These are phyloP conservation scores for Pogona vitticeps DNA, from an alignment of 2,113 vertebrate genomes.

Conservation along the genomic window DNA sequence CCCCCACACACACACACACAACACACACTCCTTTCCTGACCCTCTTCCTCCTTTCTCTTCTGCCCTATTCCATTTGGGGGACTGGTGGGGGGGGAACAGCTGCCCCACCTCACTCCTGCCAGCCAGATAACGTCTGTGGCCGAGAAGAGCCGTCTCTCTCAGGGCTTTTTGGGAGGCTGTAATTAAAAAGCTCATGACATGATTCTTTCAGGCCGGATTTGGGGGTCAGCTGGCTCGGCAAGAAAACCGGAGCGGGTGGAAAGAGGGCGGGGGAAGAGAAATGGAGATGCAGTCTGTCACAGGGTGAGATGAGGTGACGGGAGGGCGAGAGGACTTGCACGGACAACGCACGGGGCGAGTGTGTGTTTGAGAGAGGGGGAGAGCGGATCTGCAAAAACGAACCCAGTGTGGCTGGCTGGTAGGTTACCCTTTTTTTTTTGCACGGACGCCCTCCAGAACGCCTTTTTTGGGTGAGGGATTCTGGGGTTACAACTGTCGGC, in stretches of 20 bases:
- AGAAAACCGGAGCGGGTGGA: neutral
- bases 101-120: neutral
- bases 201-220: slow-evolving; percentile 23
- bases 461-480: neutral
- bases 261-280: too few relatives aligned
- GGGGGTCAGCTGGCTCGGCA: neutral
- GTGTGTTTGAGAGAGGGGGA: too few relatives aligned
- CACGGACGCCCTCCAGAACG: neutral
- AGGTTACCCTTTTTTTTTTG: too few relatives aligned
- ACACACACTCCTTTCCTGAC: too few relatives aligned
- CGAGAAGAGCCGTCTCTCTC: neutral
- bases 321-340: too few relatives aligned
- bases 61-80: neutral
- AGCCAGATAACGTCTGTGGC: neutral
- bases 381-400: neutral
- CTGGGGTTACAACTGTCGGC: neutral
- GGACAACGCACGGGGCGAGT: neutral
- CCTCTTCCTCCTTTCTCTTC: neutral
- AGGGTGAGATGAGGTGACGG: neutral
- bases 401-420: neutral
- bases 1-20: neutral
- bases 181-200: neutral
- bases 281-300: neutral
- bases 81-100: too few relatives aligned
- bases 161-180: neutral